Percentiles rank a stretch among this genome's conserved stretches.
Evolutionary conservation across 1,140 invertebrate genomes (phyloP).

Genomic region (Cryptotermes secundus): DNA sequence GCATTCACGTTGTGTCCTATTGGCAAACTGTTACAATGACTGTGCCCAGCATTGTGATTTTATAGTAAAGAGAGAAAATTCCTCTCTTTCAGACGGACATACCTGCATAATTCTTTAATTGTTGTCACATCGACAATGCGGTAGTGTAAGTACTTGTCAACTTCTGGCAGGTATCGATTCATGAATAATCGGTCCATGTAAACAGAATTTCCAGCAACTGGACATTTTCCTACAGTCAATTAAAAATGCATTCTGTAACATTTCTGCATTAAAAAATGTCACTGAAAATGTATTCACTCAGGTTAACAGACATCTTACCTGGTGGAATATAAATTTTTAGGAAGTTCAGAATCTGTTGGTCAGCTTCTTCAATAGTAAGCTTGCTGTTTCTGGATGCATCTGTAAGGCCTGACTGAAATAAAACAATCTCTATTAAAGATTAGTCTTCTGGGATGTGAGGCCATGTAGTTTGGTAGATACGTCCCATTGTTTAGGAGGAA

Average conservation of each 20-base stretch:
- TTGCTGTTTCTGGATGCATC: slow-evolving; percentile 67
- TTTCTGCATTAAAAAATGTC: not conserved
- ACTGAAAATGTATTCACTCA: not conserved
- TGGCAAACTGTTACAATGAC: too few relatives aligned
- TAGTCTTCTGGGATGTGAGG: too few relatives aligned
- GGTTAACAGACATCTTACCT: slow-evolving; percentile 43
- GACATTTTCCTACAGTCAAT: slow-evolving; percentile 54
- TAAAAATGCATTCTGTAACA: not conserved
- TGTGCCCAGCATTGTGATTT: too few relatives aligned
- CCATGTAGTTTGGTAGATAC: too few relatives aligned
- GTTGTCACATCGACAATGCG: slow-evolving; percentile 90
- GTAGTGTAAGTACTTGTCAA: slow-evolving; percentile 85
- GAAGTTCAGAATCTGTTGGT: slow-evolving; percentile 71
- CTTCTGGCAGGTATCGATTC: slow-evolving; percentile 69
- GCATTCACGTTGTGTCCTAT: too few relatives aligned
- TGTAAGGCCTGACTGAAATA: slow-evolving; percentile 71
- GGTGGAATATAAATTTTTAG: slow-evolving; percentile 65
- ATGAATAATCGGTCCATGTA: slow-evolving; percentile 83
- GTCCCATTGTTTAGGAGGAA: too few relatives aligned
- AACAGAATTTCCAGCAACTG: slow-evolving; percentile 87
- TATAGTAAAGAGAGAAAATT: too few relatives aligned
- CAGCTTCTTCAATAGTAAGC: slow-evolving; percentile 64
- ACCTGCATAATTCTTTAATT: slow-evolving; percentile 79
- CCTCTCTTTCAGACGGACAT: slow-evolving; percentile 35
- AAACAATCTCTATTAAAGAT: not conserved